Evolutionary conservation across 37 sponge, comb jelly and placozoan species (phyloP).

Genomic region (Theonella swinhoei): DNA sequence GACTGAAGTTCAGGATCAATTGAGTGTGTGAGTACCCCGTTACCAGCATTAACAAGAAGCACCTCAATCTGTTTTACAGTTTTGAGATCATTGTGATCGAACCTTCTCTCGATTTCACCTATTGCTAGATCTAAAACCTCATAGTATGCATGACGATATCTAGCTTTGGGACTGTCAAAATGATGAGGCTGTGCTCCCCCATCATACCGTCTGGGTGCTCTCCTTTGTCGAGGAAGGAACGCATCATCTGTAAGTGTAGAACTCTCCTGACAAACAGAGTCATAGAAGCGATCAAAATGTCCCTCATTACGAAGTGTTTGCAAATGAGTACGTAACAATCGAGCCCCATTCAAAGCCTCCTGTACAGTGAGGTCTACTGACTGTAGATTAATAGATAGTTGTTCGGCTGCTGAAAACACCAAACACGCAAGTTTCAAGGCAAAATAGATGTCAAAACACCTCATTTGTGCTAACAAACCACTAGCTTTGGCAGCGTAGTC

Average conservation of each 20-base stretch:
- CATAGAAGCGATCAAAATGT: conserved; percentile 23
- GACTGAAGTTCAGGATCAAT: not conserved
- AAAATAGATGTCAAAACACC: conserved; percentile 33
- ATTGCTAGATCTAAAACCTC: not conserved
- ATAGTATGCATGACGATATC: conserved; percentile 31
- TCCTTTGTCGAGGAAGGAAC: conserved; percentile 7
- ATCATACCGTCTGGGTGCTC: conserved; percentile 26
- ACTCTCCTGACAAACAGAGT: not conserved
- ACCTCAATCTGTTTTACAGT: not conserved
- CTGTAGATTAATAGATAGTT: conserved; percentile 24
- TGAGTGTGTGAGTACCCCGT: not conserved
- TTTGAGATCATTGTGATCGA: not conserved
- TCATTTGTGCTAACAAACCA: conserved; percentile 18
- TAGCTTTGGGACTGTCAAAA: conserved; percentile 25
- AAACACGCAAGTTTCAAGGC: conserved; percentile 2
- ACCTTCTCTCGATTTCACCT: not conserved
- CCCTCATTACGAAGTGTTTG: conserved; percentile 13
- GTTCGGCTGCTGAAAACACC: conserved; percentile 37
- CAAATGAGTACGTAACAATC: conserved; percentile 17
- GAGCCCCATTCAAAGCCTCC: conserved; percentile 22
- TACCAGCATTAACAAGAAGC: not conserved
- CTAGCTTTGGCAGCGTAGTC: conserved; percentile 59
- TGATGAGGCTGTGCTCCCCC: conserved; percentile 15
- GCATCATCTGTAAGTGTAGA: conserved; percentile 24
- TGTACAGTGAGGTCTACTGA: conserved; percentile 36